Evolutionary conservation across 2,888 invertebrate genomes (phyloP), one percentile per base, ranked within the genome.

Genomic region (Cantharis lateralis): DNA sequence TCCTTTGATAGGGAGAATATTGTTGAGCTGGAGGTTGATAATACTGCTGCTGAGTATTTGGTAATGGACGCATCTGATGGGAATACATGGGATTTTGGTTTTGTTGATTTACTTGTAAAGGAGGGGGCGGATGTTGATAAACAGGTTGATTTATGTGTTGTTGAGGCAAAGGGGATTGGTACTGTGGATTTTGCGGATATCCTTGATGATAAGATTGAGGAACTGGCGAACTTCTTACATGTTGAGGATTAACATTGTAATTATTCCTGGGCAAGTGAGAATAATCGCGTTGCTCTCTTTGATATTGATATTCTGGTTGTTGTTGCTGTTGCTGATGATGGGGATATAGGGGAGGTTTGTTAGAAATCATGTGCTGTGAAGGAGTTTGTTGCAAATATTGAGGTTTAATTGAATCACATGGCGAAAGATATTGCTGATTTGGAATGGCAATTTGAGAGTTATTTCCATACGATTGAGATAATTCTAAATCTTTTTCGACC

Each of bases 141-240:
- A 81, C 81, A 3, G 82, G 4, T 48, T 70, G 70, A 24, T 66
- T 66, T 66, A 20, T 18, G n/a, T 82, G 81, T 15, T 81, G 83
- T 3, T 85, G 84, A 16, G 85, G 86, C 26, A 86, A 82, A 10
- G 87, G 86, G 2, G 87, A 86, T 15, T 88, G 87, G 1, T 86
- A 85, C 78, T 87, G 85, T 78, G 86, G 87, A 78, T 78, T 72
- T 13, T 62, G 61, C 16, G 62, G 68, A 24, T 77, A 75, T 32
- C 18, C 80, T 76, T 83, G 82, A 70, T 85, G 86, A 82, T 85
- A 85, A 10, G 85, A 76, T 70, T 79, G 77, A 10, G 78, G 78
- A 70, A 76, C 79, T 16, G 82, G 83, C 13, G 83, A 83, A 71
- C 83, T 82, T 26, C 82, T 64, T 4, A 83, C 80, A 70, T 78